Evolutionary conservation across 2,888 invertebrate genomes (phyloP).

Genomic region (Laspeyria flexula): DNA sequence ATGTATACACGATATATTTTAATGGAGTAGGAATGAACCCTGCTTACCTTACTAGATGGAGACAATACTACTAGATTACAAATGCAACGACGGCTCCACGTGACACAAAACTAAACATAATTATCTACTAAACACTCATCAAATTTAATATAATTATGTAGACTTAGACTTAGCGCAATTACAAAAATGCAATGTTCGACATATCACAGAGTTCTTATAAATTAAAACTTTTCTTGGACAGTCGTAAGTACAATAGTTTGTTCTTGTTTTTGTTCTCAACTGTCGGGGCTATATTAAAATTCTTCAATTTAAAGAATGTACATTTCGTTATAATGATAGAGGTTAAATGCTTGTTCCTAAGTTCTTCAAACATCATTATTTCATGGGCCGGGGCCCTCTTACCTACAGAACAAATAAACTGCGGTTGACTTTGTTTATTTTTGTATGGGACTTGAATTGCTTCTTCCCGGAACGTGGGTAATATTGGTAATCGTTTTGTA

Average conservation of each 20-base stretch:
- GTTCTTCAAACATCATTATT: slow-evolving; percentile 76
- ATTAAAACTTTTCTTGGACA: neutral
- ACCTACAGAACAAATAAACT: slow-evolving; percentile 77
- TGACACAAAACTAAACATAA: too few species aligned
- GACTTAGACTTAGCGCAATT: too few species aligned
- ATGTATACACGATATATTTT: too few species aligned
- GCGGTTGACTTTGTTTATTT: slow-evolving; percentile 78
- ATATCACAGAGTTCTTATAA: neutral
- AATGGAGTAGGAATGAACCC: too few species aligned
- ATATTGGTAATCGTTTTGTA: slow-evolving; percentile 75
- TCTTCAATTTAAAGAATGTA: slow-evolving; percentile 49
- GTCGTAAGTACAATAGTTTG: neutral
- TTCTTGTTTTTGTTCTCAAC: slow-evolving; percentile 16
- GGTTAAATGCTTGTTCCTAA: slow-evolving; percentile 58
- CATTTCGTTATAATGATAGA: slow-evolving; percentile 47
- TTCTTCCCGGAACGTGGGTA: slow-evolving; percentile 74
- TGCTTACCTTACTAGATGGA: too few species aligned
- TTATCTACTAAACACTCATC: too few species aligned
- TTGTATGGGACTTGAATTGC: slow-evolving; percentile 75
- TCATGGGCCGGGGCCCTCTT: slow-evolving; percentile 65
- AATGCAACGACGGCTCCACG: too few species aligned
- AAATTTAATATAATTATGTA: too few species aligned
- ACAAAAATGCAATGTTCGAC: too few species aligned
- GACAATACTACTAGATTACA: too few species aligned
- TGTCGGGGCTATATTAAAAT: slow-evolving; percentile 45